phyloP scores from a whole-genome alignment of 2,888 invertebrate genomes.

The Adelognathus sp. region DNA sequence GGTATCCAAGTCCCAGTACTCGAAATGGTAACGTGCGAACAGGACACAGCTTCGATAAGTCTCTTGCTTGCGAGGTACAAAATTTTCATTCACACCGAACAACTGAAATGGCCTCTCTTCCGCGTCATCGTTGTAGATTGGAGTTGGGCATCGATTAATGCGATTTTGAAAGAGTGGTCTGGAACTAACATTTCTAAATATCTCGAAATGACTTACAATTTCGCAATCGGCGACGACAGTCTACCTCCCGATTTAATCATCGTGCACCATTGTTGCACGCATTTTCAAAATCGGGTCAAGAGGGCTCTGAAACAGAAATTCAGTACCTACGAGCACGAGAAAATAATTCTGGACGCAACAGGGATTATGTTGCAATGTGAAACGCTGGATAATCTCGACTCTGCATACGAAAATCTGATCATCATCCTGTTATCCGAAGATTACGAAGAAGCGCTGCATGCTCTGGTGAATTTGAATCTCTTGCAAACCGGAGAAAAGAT shows the following conservation, averaged over 20 bases:
- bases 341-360: background rate
- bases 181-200: background rate
- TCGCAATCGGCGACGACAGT: background rate
- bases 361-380: background rate
- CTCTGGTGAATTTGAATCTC: too few relatives aligned
- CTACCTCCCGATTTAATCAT: background rate
- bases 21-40: too few relatives aligned
- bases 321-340: background rate
- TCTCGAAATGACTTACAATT: background rate
- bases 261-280: background rate
- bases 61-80: too few relatives aligned
- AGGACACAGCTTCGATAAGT: too few relatives aligned
- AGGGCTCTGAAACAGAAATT: background rate
- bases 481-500: too few relatives aligned
- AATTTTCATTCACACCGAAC: too few relatives aligned
- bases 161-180: slow-evolving; percentile 2
- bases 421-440: background rate
- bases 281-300: background rate
- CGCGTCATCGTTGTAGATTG: background rate
- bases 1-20: too few relatives aligned
- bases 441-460: too few relatives aligned
- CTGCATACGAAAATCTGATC: background rate
- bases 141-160: slow-evolving; percentile 3
- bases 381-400: background rate
- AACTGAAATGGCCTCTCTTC: too few relatives aligned